Evolutionary conservation across 2,888 invertebrate species (phyloP).

Genomic region (Oscheius sp.): DNA sequence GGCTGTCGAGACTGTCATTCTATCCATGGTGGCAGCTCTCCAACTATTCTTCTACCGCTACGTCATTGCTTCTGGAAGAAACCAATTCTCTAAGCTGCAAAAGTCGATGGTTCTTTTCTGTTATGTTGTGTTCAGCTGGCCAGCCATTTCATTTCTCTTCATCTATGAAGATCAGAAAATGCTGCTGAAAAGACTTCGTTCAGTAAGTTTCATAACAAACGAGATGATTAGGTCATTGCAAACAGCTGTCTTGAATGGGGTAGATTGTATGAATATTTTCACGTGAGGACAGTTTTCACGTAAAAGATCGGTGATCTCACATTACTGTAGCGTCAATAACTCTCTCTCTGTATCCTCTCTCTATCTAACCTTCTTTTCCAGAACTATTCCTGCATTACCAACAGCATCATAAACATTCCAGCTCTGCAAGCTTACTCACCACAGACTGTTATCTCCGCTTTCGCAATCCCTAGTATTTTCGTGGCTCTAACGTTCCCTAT

Average conservation of each 20-base stretch:
- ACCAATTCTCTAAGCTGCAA: conserved; percentile 1
- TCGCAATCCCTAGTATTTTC: neutral
- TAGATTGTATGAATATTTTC: neutral
- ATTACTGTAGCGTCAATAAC: no score
- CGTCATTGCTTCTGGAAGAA: conserved; percentile 7
- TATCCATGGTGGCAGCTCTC: conserved; percentile 6
- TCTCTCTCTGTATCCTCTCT: no score
- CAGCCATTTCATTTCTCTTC: conserved; percentile 8
- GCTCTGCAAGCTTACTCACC: conserved; percentile 11
- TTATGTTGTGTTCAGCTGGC: conserved; percentile 6
- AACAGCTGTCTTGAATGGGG: neutral
- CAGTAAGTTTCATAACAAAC: neutral
- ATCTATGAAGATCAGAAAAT: conserved; percentile 17
- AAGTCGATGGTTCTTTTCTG: neutral
- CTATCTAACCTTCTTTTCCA: neutral
- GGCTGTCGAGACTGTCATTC: conserved; percentile 6
- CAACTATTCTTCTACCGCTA: conserved; percentile 24
- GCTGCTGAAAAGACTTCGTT: neutral
- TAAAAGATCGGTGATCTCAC: no score
- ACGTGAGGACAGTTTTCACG: no score
- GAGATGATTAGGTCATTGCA: neutral
- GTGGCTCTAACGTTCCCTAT: neutral
- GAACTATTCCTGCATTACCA: conserved; percentile 20
- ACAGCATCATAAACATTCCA: conserved; percentile 7
- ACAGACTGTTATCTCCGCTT: neutral